phyloP scores from a whole-genome alignment of 2,797 vertebrate genomes.

The Danio jaintianensis region DNA sequence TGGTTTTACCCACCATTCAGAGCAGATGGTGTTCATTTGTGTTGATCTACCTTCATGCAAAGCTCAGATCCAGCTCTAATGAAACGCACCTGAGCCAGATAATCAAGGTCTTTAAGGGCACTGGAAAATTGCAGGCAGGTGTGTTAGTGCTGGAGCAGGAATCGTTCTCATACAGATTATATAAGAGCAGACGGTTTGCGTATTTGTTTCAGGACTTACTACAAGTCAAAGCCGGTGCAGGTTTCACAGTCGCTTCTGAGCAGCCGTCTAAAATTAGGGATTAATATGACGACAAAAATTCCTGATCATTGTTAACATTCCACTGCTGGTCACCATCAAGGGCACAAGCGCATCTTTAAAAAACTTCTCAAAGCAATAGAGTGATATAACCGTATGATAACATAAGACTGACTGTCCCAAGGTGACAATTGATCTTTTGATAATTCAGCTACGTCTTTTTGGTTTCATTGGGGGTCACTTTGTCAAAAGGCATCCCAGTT shows the following conservation, averaged over 20 bases:
- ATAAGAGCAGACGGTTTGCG: background rate
- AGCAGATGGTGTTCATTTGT: background rate
- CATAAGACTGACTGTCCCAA: background rate
- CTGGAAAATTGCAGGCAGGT: constrained; percentile 37
- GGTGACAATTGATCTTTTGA: background rate
- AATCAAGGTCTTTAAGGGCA: constrained; percentile 3
- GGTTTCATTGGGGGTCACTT: background rate
- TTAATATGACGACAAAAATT: background rate
- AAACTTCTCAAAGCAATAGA: background rate
- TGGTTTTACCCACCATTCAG: constrained; percentile 21
- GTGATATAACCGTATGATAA: background rate
- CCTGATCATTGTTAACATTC: constrained; percentile 23
- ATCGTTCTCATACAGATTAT: background rate
- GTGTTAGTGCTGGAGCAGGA: constrained; percentile 15
- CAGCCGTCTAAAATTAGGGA: background rate
- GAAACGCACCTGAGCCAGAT: constrained; percentile 16
- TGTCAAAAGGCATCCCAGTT: background rate
- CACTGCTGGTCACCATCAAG: background rate
- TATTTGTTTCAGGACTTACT: constrained; percentile 26
- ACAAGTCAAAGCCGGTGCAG: background rate
- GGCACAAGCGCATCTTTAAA: background rate
- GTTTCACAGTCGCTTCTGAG: background rate
- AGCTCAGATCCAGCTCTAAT: constrained; percentile 26
- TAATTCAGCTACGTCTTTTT: background rate
- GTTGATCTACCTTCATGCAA: background rate